A percentile compares a stretch with the other conserved stretches of the same genome.
These are phyloP conservation scores for Sarcophaga bullata DNA, from an alignment of 1,140 invertebrate species.

Conservation along the genomic window DNA sequence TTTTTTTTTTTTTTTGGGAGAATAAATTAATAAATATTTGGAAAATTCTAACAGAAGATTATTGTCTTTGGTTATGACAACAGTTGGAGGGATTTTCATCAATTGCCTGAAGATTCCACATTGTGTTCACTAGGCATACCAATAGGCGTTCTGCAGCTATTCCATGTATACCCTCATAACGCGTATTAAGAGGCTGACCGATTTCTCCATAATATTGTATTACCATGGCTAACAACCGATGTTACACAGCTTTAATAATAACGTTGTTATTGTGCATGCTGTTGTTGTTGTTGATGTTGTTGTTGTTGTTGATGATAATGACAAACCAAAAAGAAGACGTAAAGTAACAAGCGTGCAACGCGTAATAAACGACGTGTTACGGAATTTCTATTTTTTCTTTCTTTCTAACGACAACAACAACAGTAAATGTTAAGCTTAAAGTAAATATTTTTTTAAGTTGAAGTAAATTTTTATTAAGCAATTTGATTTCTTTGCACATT, in stretches of 20 bases:
- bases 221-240: not conserved
- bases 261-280: constrained; percentile 4
- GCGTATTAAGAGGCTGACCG: not conserved
- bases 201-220: not conserved
- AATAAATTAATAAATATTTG: too few species aligned
- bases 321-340: not conserved
- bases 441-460: too few species aligned
- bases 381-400: not conserved
- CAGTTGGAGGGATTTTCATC: not conserved
- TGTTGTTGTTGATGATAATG: not conserved
- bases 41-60: not conserved
- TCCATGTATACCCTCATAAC: not conserved
- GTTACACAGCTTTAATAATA: not conserved
- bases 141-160: not conserved
- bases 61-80: not conserved
- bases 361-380: constrained; percentile 37
- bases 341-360: constrained; percentile 21
- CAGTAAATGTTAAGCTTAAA: not conserved
- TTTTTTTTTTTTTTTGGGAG: too few species aligned
- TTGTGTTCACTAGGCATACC: not conserved
- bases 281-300: constrained; percentile 2
- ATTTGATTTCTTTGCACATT: not conserved
- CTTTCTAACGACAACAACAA: not conserved
- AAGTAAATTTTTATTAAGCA: not conserved
- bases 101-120: too few species aligned